Base-by-base conservation (phyloP, 2,113 vertebrate genomes). In the Oostethus manadensis region DNA sequence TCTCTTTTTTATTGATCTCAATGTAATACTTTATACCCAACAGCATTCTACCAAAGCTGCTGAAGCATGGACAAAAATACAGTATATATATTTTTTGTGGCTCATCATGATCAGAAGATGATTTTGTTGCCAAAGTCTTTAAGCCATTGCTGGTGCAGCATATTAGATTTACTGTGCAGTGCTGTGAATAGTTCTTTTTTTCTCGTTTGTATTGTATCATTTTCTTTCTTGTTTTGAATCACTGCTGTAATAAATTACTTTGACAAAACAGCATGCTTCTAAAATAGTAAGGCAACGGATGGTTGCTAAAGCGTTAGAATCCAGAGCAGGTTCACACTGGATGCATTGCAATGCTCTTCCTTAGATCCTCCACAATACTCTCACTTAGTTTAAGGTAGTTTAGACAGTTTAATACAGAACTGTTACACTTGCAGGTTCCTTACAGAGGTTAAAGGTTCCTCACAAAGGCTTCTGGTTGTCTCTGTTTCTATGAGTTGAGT, bases 261-360 rank as follows among this genome's bases (percentile, higher is more conserved):
- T 23, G 51, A 54, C 29, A 7, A 38, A 33, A 54, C n/a, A 54
- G 51, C 14, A 20, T 54, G 9, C 29, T 18, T 18, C 16, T 10
- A 18, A 20, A 51, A 51, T 23, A 54, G 18, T 18, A 6, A n/a
- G 3, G 21, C n/a, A 46, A 38, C 4, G 6, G 17, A 6, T 13
- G 6, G 16, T 54, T 35, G 18, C 51, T 54, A 54, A 54, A 54
- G n/a, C 35, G n/a, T n/a, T 35, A 53, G 51, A 53, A 53, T 18
- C 17, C 51, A 38, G 17, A 54, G 38, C 10, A 54, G 35, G 51
- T 35, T 54, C 51, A 54, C 18, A 54, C 13, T 4, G 29, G 35
- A 29, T 38, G 29, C 51, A 35, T 35, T 35, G 51, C 51, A 35
- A 10, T 35, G 51, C 5, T 13, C 29, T 54, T 33, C 50, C 29